Evolutionary conservation across 2,888 invertebrate genomes (phyloP), one percentile per base, ranked within the genome.

Genomic region (Balanococcus diminutus): DNA sequence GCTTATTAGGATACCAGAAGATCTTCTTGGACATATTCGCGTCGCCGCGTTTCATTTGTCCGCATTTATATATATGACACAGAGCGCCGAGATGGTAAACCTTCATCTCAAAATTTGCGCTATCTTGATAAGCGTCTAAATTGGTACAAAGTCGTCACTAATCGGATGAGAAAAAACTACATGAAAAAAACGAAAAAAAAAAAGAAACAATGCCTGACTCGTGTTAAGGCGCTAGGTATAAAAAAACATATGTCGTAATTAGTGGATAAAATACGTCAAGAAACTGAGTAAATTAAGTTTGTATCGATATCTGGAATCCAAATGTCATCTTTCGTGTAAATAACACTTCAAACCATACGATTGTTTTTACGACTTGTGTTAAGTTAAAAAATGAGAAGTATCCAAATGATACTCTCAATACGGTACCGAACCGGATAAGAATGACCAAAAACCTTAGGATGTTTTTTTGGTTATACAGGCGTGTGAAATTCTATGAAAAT

Each of bases 201-300:
- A 11, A 9, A 42, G 11, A 42, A 56, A 56, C 56, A 56, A 72
- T 72, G 31, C 72, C 75, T 36, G 75, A 32, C 36, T 79, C 32
- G 75, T 32, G 32, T 79, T 79, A 79, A 79, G 32, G 75, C 75
- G 75, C 75, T 79, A 79, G 75, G 31, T 79, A 9, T 9, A 56
- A 56, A 56, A 56, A 56, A 56, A 51, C 19, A 22, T 14, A 56
- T 56, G 75, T 79, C 75, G 36, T 32, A 79, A 36, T 79, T 79
- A 79, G 75, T 79, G 31, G 9, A 72, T 79, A 79, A 67, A 67
- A 67, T 79, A 79, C 75, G 36, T 79, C 75, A 79, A 79, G 28
- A 79, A 79, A 79, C 36, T 79, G 75, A 79, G 75, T 79, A 36
- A 79, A 79, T 79, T 79, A 79, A 72, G 75, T 28, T 79, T 79